Percentiles rank a stretch among this genome's conserved stretches.
phyloP scores from a whole-genome alignment of 2,888 invertebrate species.

The Stenichneumon culpator region DNA sequence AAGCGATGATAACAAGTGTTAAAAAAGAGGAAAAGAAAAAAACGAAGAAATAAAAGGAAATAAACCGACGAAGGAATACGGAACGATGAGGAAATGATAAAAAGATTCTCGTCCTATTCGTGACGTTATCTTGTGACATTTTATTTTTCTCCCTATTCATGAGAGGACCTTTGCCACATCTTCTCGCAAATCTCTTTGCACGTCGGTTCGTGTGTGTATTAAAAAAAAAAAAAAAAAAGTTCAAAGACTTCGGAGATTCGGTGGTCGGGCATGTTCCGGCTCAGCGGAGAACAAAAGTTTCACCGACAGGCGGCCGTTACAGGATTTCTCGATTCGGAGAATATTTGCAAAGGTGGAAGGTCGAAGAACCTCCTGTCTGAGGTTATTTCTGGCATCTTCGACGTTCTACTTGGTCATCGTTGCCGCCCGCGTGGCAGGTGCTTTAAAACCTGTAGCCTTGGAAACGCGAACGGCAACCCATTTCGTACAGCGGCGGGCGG shows the following conservation, averaged over 20 bases:
- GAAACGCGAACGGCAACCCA: background rate
- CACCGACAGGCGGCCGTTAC: constrained; percentile 11
- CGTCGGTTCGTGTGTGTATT: background rate
- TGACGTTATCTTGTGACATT: constrained; percentile 12
- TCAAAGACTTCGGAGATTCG: background rate
- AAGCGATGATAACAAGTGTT: constrained; percentile 23
- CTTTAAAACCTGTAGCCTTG: constrained; percentile 13
- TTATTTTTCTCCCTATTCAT: background rate
- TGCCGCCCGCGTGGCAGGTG: constrained; percentile 18
- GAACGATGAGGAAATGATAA: constrained; percentile 1
- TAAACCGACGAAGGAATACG: constrained; percentile 9
- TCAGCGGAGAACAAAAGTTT: constrained; percentile 55
- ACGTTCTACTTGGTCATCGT: constrained; percentile 41
- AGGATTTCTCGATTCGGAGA: constrained; percentile 43
- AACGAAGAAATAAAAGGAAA: background rate
- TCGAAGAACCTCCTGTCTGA: constrained; percentile 57
- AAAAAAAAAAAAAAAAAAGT: constrained; percentile 4
- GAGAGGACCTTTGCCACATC: constrained; percentile 2
- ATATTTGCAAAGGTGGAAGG: constrained; percentile 60
- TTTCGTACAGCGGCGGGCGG: background rate
- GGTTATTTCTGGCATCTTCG: constrained; percentile 58
- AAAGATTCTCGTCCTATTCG: constrained; percentile 28
- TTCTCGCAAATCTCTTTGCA: background rate
- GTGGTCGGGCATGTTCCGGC: constrained; percentile 27
- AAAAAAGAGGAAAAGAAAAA: background rate